phyloP scores from a whole-genome alignment of 2,888 invertebrate species.

The Lobophora halterata region DNA sequence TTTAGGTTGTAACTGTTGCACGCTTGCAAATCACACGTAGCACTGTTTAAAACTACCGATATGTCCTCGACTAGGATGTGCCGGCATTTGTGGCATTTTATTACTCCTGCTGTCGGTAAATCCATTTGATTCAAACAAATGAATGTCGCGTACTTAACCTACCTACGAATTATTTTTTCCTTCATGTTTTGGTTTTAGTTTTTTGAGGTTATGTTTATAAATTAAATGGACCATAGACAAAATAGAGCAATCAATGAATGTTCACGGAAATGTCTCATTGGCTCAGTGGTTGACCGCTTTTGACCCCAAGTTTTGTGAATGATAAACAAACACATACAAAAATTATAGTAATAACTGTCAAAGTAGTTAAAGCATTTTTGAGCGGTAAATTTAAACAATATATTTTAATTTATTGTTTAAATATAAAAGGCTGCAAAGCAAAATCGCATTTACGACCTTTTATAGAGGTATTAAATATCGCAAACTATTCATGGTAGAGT shows the following conservation, averaged over 20 bases:
- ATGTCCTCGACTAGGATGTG: constrained; percentile 51
- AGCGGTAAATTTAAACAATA: constrained; percentile 17
- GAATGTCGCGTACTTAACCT: no score
- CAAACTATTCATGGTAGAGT: no score
- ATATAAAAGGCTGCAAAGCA: no score
- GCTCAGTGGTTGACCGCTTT: constrained; percentile 12
- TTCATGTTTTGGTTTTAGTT: background rate
- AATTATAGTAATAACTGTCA: constrained; percentile 8
- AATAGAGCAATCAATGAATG: constrained; percentile 5
- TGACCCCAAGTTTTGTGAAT: no score
- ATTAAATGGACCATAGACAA: constrained; percentile 19
- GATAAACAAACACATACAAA: no score
- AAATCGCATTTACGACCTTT: no score
- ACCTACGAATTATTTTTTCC: no score
- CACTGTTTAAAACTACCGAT: constrained; percentile 29
- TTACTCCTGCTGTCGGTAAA: constrained; percentile 28
- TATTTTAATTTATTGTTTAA: no score
- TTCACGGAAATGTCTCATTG: constrained; percentile 16
- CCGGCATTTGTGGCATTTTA: constrained; percentile 76
- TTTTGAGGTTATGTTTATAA: constrained; percentile 18
- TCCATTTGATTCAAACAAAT: constrained; percentile 28
- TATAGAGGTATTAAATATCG: no score
- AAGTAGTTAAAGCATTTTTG: constrained; percentile 5
- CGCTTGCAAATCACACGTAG: constrained; percentile 38
- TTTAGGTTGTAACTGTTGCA: constrained; percentile 57